Evolutionary conservation across 1,140 invertebrate species (phyloP).

Genomic region (Cydia amplana): DNA sequence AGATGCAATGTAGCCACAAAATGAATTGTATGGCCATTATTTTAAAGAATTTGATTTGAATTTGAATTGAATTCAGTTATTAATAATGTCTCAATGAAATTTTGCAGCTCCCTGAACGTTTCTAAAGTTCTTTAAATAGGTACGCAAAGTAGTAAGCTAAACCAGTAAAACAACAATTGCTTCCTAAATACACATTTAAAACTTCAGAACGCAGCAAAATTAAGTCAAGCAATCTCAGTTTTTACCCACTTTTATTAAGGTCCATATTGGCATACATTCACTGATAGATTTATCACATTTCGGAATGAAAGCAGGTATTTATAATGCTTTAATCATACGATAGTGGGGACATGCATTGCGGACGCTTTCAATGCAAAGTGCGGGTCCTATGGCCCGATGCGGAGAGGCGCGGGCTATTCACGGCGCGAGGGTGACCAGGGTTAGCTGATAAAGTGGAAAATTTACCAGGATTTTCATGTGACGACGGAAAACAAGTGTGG

Average conservation of each 20-base stretch:
- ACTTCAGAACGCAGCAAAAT: neutral
- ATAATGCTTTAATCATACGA: slow-evolving; percentile 30
- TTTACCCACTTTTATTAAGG: neutral
- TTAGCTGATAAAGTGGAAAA: neutral
- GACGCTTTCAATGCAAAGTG: slow-evolving; percentile 28
- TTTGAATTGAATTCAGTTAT: no score
- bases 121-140: no score
- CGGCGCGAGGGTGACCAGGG: neutral
- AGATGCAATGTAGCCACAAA: no score
- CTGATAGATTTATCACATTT: neutral
- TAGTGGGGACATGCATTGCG: slow-evolving; percentile 23
- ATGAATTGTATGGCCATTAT: no score
- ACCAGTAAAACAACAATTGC: neutral
- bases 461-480: neutral
- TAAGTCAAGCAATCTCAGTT: neutral
- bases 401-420: slow-evolving; percentile 1
- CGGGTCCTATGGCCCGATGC: slow-evolving; percentile 7
- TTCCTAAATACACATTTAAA: slow-evolving; percentile 2
- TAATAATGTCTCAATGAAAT: no score
- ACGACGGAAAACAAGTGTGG: no score
- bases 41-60: no score
- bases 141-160: neutral
- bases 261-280: neutral
- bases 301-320: slow-evolving; percentile 1
- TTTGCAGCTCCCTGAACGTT: no score